These are phyloP conservation scores for Myotis yumanensis DNA, from an alignment of 2,113 vertebrate genomes.

Conservation along the genomic window DNA sequence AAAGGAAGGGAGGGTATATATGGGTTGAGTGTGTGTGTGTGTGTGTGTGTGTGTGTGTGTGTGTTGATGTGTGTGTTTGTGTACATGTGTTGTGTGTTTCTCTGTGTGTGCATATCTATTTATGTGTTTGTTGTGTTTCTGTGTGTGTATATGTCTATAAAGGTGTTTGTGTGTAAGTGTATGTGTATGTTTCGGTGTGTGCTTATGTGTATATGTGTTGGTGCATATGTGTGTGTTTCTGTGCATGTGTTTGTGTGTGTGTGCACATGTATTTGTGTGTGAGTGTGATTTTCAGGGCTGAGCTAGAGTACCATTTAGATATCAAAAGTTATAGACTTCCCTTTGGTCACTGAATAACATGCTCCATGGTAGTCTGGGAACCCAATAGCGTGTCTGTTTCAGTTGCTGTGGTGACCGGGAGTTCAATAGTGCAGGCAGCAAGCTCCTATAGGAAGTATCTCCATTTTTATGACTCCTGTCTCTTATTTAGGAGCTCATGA, in stretches of 20 bases:
- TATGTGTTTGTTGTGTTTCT: too few relatives aligned
- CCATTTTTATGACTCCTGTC: not conserved
- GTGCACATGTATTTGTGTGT: not conserved
- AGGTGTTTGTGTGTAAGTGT: not conserved
- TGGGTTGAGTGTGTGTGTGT: not conserved
- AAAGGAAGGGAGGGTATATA: not conserved
- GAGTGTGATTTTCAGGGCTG: not conserved
- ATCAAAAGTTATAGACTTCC: not conserved
- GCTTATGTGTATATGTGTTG: not conserved
- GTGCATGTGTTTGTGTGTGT: not conserved
- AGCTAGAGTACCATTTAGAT: not conserved
- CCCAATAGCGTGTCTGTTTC: not conserved
- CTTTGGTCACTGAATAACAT: not conserved
- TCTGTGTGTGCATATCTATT: not conserved
- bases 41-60: not conserved
- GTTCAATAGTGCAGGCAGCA: not conserved
- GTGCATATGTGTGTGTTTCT: not conserved
- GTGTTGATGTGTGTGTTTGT: too few relatives aligned
- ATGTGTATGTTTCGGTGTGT: not conserved
- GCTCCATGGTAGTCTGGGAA: accelerated
- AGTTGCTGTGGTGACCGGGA: not conserved
- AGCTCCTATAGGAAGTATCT: not conserved
- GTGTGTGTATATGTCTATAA: not conserved
- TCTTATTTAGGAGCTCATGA: not conserved
- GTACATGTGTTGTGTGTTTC: not conserved